These are phyloP conservation scores for Copsychus sechellarum DNA, from an alignment of 2,113 vertebrate genomes.

Conservation along the genomic window DNA sequence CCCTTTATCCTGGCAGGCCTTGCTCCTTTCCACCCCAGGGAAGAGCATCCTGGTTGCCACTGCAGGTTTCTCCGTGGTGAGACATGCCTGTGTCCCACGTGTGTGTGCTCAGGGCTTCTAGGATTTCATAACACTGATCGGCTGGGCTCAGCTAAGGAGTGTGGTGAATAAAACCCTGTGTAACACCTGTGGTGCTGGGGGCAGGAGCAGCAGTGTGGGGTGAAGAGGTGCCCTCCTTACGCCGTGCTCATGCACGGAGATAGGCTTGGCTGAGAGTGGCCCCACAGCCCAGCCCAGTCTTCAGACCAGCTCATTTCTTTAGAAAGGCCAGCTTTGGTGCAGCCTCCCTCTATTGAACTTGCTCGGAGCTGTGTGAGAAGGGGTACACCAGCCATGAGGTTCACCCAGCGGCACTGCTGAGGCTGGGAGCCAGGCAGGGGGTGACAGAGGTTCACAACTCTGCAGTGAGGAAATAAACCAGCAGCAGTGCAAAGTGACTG, in stretches of 20 bases:
- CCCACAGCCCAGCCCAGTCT: not conserved
- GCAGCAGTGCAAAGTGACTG: conserved; percentile 24
- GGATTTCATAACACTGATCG: accelerated
- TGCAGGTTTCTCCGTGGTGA: not conserved
- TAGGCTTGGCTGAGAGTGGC: not conserved
- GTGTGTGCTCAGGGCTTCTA: not conserved
- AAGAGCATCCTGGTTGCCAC: not conserved
- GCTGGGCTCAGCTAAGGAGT: not conserved
- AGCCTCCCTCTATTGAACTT: not conserved
- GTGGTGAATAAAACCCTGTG: not conserved
- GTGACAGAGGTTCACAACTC: not conserved
- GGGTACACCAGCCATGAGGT: accelerated
- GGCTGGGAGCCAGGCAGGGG: not conserved
- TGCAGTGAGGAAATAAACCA: not conserved
- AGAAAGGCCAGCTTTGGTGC: not conserved
- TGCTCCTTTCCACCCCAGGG: not conserved
- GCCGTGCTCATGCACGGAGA: accelerated
- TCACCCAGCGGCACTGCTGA: accelerated
- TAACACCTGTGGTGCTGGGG: not conserved
- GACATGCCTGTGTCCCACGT: accelerated
- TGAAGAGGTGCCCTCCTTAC: not conserved
- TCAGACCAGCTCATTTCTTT: not conserved
- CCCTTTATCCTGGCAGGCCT: not conserved
- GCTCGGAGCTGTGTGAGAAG: not conserved
- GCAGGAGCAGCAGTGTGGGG: not conserved